Base-by-base conservation (phyloP, 1,140 invertebrate genomes). In the Eueides isabella region DNA sequence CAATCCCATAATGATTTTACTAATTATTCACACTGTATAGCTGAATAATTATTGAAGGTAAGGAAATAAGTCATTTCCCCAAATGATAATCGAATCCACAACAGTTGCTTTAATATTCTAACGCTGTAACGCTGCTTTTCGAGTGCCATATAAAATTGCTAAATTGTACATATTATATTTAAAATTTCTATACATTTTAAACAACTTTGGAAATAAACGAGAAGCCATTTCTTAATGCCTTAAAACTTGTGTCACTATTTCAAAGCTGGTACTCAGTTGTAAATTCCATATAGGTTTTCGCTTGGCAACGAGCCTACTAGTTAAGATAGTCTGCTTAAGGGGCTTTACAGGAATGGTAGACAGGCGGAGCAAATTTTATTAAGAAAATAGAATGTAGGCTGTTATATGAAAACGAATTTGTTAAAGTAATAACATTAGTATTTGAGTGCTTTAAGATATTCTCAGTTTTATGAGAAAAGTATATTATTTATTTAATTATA, bases 211-310 rank as follows among this genome's bases (percentile, higher is more conserved):
- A 5, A 44, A 44, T 6, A 23, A 44, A 44, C 19, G 5, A 44
- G n/a, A 3, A 38, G 23, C 48, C 26, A 11, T 55, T 55, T 23
- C 48, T 55, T 55, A 23, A 55, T 5, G 26, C 12, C 19, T 26
- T 55, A 11, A 6, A 26, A 55, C 11, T 55, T 55, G 23, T 55
- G 48, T 55, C 48, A 14, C 48, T 55, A 63, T 63, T 63, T 30
- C 28, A 31, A 63, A 63, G 61, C 61, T 30, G 61, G 61, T 30
- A 16, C 29, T 55, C 48, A 55, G 61, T 31, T 63, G 61, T 63
- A 63, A 63, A 63, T 63, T 63, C 61, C 61, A 63, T 63, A 63
- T 63, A 63, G 61, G 29, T 63, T 63, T 9, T 63, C 14, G 30
- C 28, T 63, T 63, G 61, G 61, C 61, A 63, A 16, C 28, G 61